Base-by-base conservation (phyloP, 1,140 invertebrate species). In the Drosophila bipectinata region DNA sequence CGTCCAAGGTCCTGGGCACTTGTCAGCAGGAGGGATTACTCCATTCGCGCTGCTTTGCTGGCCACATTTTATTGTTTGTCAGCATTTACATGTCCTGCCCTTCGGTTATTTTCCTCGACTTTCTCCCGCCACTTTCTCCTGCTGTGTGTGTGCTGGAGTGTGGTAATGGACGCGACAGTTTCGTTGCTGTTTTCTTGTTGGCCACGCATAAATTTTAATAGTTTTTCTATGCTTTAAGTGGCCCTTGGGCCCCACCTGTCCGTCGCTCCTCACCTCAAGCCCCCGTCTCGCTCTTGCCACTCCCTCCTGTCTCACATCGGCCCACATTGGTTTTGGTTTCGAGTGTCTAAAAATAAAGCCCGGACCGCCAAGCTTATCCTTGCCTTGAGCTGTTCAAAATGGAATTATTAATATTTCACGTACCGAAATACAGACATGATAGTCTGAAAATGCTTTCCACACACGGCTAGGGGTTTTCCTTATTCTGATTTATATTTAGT, bases 191-290 rank as follows among this genome's bases (percentile, higher is more conserved):
- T 44, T 24, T 49, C 45, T 48, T 62, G 30, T 52, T 59, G 45
- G 68, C 63, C 60, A 82, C 83, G 83, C 83, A 87, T 87, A 87
- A 72, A 87, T 88, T 87, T 76, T 72, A 83, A 87, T 88, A 83
- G 79, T 87, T 82, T 79, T 77, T 49, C 66, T 58, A 76, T 88
- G 82, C 72, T 79, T 76, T 66, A 72, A 87, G 64, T 82, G 78
- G 78, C 58, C 69, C 52, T 56, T 52, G 51, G 64, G 59, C 60
- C 30, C 30, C 21, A 48, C 24, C 45, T 55, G 28, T 44, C 15
- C 9, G 41, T 63, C 18, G 14, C 47, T 18, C 44, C n/a, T 59
- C 45, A 51, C 57, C 57, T 34, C 28, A 30, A 18, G n/a, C 41
- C 14, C 41, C 18, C 18, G 18, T 1, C 41, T 44, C 41, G 15